These are phyloP conservation scores for Eucriotettix oculatus DNA, from an alignment of 2,888 invertebrate species.

Conservation along the genomic window DNA sequence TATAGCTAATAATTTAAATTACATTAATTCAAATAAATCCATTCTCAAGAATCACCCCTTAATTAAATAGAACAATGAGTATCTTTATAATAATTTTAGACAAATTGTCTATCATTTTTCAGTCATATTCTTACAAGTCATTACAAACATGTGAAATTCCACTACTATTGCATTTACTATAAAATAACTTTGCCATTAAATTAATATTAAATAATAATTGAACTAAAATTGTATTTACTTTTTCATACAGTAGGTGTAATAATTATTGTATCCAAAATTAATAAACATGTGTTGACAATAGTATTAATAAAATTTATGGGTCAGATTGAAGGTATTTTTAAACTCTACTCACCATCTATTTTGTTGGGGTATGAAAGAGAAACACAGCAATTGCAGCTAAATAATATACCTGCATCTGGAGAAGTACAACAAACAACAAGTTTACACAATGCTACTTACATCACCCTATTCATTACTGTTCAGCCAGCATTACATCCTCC, in stretches of 20 bases:
- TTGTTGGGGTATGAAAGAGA: conserved; percentile 46
- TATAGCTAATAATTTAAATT: too few relatives aligned
- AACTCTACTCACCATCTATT: conserved; percentile 53
- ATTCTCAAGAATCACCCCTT: too few relatives aligned
- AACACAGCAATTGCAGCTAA: conserved; percentile 11
- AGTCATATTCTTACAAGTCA: too few relatives aligned
- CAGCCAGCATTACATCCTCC: conserved; percentile 37
- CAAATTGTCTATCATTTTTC: too few relatives aligned
- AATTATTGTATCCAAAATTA: not conserved
- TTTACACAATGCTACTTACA: conserved; percentile 30
- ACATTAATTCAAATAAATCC: too few relatives aligned
- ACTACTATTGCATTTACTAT: too few relatives aligned
- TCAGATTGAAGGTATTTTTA: conserved; percentile 71
- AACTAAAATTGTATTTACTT: not conserved
- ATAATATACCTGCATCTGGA: conserved; percentile 8
- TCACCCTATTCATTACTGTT: conserved; percentile 47
- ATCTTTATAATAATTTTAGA: too few relatives aligned
- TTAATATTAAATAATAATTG: not conserved
- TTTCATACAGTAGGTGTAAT: not conserved
- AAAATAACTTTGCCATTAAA: too few relatives aligned
- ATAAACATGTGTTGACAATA: not conserved
- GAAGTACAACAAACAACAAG: conserved; percentile 5
- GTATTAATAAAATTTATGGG: conserved; percentile 10
- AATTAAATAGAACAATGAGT: too few relatives aligned
- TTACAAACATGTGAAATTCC: too few relatives aligned